Percentiles rank a stretch among this genome's conserved stretches.
phyloP scores from a whole-genome alignment of 2,797 vertebrate species.

The Typhlichthys subterraneus region DNA sequence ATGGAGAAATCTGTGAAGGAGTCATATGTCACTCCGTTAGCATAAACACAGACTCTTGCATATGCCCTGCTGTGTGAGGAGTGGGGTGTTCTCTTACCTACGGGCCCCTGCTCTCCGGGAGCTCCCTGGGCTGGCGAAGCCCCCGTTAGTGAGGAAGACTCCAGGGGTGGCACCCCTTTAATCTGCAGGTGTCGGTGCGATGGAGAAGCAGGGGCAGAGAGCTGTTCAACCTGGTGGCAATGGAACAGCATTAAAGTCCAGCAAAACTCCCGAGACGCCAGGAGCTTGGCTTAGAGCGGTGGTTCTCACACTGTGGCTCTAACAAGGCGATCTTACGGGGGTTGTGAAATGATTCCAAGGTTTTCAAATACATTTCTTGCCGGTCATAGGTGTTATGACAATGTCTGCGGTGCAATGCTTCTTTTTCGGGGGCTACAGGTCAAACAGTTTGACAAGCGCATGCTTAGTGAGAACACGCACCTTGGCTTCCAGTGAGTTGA shows the following conservation, averaged over 20 bases:
- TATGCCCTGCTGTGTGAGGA: background rate
- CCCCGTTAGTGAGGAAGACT: conserved; percentile 76
- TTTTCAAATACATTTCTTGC: too few relatives aligned
- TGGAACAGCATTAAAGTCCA: conserved; percentile 8
- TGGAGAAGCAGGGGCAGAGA: conserved; percentile 60
- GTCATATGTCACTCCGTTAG: conserved; percentile 43
- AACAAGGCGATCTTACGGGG: too few relatives aligned
- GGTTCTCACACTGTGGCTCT: too few relatives aligned
- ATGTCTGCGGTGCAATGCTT: too few relatives aligned
- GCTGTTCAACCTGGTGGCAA: conserved; percentile 79
- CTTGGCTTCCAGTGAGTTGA: conserved; percentile 86
- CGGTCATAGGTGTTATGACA: too few relatives aligned
- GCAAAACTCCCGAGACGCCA: too few relatives aligned
- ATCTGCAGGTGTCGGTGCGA: conserved; percentile 51
- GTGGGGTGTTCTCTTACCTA: conserved; percentile 53
- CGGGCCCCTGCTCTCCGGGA: conserved; percentile 81
- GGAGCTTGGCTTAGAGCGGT: too few relatives aligned
- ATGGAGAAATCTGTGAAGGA: conserved; percentile 19
- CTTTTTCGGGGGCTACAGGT: too few relatives aligned
- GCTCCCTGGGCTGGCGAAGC: conserved; percentile 76
- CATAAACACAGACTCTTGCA: conserved; percentile 22
- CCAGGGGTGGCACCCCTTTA: conserved; percentile 53
- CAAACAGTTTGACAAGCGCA: too few relatives aligned
- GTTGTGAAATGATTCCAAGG: too few relatives aligned
- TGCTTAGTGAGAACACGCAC: conserved; percentile 54